Conservation (phyloP, 2,113 vertebrate species). For the Nannobrachium achirus region DNA sequence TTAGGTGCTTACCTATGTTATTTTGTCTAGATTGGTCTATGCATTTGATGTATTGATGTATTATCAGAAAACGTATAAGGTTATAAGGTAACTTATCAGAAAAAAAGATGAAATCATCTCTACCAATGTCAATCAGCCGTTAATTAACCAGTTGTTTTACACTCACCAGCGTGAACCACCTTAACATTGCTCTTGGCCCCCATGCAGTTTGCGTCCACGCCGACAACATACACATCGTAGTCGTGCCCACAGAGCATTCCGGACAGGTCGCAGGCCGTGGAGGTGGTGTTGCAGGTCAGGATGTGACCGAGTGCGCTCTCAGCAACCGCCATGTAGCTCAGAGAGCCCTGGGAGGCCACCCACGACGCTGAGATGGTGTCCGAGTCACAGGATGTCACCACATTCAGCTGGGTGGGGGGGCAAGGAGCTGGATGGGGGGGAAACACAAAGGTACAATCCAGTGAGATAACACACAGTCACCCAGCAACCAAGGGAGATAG, state of each 20-base stretch:
- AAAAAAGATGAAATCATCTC: too few relatives aligned
- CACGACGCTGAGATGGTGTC: slow-evolving; percentile 70
- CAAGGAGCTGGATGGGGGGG: slow-evolving; percentile 70
- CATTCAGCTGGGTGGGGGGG: slow-evolving; percentile 62
- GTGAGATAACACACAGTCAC: too few relatives aligned
- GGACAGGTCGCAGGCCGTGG: slow-evolving; percentile 64
- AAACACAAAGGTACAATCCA: background rate
- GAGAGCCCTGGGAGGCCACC: slow-evolving; percentile 64
- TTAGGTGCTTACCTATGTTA: too few relatives aligned
- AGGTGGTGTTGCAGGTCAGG: slow-evolving; percentile 67
- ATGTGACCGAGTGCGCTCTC: slow-evolving; percentile 42
- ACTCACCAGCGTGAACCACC: slow-evolving; percentile 67
- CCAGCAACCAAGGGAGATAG: too few relatives aligned
- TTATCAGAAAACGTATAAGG: too few relatives aligned
- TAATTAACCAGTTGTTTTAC: background rate
- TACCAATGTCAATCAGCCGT: too few relatives aligned
- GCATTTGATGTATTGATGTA: too few relatives aligned
- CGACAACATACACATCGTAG: slow-evolving; percentile 70
- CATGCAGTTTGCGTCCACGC: slow-evolving; percentile 62
- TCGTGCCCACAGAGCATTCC: slow-evolving; percentile 74
- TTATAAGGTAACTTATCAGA: too few relatives aligned
- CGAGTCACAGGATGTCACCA: slow-evolving; percentile 69
- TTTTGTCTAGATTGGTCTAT: too few relatives aligned
- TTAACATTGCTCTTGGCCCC: slow-evolving; percentile 67
- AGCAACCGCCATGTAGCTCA: slow-evolving; percentile 70